Percentiles rank a stretch among this genome's conserved stretches.
Conservation (phyloP, 2,797 vertebrate genomes). For the Malurus leucopterus region DNA sequence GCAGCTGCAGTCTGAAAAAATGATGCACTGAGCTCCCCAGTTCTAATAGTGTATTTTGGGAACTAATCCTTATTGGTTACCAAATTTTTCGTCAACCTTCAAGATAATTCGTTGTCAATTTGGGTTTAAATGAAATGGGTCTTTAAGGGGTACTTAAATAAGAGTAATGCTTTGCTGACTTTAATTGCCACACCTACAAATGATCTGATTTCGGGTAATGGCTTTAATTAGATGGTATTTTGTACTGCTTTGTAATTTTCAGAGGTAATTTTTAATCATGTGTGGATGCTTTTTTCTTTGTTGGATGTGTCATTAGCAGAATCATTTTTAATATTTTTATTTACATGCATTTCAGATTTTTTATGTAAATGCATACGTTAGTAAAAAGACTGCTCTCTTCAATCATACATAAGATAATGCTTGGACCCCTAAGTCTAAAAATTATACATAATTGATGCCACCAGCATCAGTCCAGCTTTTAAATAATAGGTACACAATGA, state of each 20-base stretch:
- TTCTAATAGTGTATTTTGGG: background rate
- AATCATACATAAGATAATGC: background rate
- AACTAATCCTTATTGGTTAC: background rate
- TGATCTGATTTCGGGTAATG: background rate
- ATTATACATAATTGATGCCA: background rate
- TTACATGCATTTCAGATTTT: background rate
- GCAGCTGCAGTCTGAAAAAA: background rate
- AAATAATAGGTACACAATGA: background rate
- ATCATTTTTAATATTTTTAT: background rate
- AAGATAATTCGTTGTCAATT: background rate
- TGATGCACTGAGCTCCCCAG: rapidly evolving
- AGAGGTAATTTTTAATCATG: background rate
- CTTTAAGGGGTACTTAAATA: background rate
- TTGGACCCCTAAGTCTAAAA: background rate
- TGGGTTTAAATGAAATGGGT: background rate
- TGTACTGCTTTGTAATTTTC: background rate
- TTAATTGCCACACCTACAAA: background rate
- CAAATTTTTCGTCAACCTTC: background rate
- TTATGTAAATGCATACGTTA: background rate
- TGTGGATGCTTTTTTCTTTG: background rate
- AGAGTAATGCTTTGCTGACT: background rate
- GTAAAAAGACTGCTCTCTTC: background rate
- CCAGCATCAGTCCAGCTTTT: background rate
- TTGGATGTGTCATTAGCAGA: background rate
- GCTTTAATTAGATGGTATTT: background rate